Base-by-base conservation (phyloP, 2,888 invertebrate species). In the Spilosoma lubricipeda region DNA sequence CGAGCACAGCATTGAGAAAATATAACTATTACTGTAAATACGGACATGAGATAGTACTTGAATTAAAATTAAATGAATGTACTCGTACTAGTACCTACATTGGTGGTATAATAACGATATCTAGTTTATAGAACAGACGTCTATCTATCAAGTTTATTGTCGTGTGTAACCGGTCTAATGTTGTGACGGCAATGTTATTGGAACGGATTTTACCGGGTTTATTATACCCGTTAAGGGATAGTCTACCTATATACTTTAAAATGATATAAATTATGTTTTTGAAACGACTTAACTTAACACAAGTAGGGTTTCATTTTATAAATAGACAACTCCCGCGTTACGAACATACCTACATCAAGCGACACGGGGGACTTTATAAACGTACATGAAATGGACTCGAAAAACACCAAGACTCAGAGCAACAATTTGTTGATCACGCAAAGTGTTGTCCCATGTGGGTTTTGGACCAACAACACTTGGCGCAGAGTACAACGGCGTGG, bases 191-290 rank as follows among this genome's bases (percentile, higher is more conserved):
- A 71, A 69, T 59, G 69, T 64, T 66, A 70, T 66, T 69, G 79
- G 76, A 83, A 82, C 83, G 82, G 84, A 84, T 80, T 84, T 82
- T 75, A 78, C 82, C 69, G 79, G 76, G 82, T 82, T 84, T 82
- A 80, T 80, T 82, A 75, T 80, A 73, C 79, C 67, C 69, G 73
- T 83, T 84, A 84, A 83, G 84, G 80, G 74, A 27, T 2, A 84
- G 84, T 36, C 11, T n/a, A 20, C 48, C 5, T 20, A 27, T 59
- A n/a, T 15, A 39, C n/a, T 39, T 65, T 33, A 36, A 39, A 65
- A 2, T 33, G 23, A 59, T 59, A 15, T 59, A 8, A 59, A n/a
- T 13, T 59, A 59, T 15, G 27, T 27, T 59, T 48, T 59, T 3
- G 27, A 59, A 27, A 27, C 27, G 56, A n/a, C 23, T 11, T 56